phyloP scores from a whole-genome alignment of 1,140 invertebrate genomes.

The Nautilus pompilius region DNA sequence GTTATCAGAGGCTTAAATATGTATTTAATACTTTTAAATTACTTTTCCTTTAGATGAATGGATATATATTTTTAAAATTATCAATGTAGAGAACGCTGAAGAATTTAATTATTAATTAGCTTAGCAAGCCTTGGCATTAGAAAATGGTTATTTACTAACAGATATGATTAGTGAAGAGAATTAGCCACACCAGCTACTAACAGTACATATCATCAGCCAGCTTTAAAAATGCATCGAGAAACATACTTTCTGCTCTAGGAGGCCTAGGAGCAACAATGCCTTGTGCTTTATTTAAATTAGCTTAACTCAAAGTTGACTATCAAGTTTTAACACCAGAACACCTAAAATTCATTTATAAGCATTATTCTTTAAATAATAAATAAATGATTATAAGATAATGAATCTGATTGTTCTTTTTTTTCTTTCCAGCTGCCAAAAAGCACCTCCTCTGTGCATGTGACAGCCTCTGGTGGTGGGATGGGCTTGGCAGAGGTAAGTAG shows the following conservation, averaged over 20 bases:
- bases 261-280: background rate
- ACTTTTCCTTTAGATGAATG: too few species aligned
- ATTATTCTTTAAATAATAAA: background rate
- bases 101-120: too few species aligned
- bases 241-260: background rate
- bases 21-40: background rate
- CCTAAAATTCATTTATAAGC: background rate
- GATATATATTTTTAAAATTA: too few species aligned
- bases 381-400: background rate
- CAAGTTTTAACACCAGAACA: background rate
- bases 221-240: background rate
- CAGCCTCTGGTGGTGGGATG: slow-evolving; percentile 78
- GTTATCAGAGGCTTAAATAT: background rate
- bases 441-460: slow-evolving; percentile 54
- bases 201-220: too few species aligned
- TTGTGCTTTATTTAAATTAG: background rate
- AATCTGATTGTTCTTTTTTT: slow-evolving; percentile 8
- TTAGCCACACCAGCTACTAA: too few species aligned
- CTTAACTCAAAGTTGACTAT: background rate
- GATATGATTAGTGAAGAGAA: too few species aligned
- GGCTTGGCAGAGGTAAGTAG: slow-evolving; percentile 70
- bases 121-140: too few species aligned
- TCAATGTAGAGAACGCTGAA: too few species aligned
- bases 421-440: slow-evolving; percentile 58
- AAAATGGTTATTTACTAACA: too few species aligned